Conservation (phyloP, 2,888 invertebrate species). For the Hemaris fuciformis region DNA sequence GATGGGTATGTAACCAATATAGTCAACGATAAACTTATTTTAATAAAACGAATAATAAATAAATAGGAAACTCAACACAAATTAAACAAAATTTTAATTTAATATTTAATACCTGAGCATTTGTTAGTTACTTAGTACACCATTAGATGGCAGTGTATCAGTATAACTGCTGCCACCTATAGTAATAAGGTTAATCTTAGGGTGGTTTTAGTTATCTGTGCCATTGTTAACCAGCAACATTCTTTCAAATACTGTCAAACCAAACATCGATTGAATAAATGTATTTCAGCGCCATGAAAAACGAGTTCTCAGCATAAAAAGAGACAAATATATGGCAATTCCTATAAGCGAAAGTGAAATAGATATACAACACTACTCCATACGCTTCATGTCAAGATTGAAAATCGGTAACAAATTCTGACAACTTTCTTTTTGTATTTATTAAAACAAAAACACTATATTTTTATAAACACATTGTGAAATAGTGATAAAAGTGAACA, state of each 20-base stretch:
- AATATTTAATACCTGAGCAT: too few relatives aligned
- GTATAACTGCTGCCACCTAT: too few relatives aligned
- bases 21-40: too few relatives aligned
- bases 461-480: background rate
- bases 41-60: too few relatives aligned
- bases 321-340: too few relatives aligned
- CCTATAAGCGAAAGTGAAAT: background rate
- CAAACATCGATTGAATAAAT: background rate
- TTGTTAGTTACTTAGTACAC: too few relatives aligned
- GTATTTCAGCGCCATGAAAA: background rate
- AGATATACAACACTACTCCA: background rate
- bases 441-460: background rate
- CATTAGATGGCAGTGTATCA: too few relatives aligned
- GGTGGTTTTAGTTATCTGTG: background rate
- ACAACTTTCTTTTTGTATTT: constrained; percentile 1
- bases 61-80: too few relatives aligned
- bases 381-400: background rate
- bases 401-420: background rate
- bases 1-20: too few relatives aligned
- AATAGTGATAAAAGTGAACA: background rate
- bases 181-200: too few relatives aligned
- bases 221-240: background rate
- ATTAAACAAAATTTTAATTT: too few relatives aligned
- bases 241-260: background rate
- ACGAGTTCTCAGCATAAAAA: background rate